Evolutionary conservation across 2,888 invertebrate genomes (phyloP).

Genomic region (Theretra japonica): DNA sequence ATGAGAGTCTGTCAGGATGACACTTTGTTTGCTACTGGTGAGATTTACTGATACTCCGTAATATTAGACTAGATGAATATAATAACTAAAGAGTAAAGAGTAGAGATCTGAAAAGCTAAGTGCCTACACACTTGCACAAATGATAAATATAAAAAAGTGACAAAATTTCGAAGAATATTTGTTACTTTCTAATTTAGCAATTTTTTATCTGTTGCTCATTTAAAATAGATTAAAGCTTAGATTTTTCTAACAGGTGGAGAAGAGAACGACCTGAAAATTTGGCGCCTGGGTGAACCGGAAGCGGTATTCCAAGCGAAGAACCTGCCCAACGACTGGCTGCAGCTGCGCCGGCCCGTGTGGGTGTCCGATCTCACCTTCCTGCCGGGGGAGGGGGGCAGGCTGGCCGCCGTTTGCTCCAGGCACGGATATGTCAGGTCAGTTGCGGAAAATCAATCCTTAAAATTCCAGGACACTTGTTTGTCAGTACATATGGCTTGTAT

Average conservation of each 20-base stretch:
- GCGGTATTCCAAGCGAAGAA: slow-evolving; percentile 87
- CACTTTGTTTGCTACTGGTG: slow-evolving; percentile 88
- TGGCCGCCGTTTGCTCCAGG: slow-evolving; percentile 90
- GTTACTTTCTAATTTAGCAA: no score
- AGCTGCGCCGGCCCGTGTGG: slow-evolving; percentile 93
- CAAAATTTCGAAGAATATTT: no score
- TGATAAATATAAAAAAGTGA: no score
- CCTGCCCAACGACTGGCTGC: slow-evolving; percentile 92
- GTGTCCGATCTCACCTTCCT: slow-evolving; percentile 93
- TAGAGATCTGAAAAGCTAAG: no score
- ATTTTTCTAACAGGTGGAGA: slow-evolving; percentile 89
- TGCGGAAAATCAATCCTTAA: neutral
- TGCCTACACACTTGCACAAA: no score
- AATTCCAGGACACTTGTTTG: no score
- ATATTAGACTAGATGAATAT: neutral
- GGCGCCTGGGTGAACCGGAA: slow-evolving; percentile 85
- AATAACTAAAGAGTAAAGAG: no score
- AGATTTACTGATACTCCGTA: slow-evolving; percentile 28
- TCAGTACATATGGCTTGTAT: no score
- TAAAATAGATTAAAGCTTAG: neutral
- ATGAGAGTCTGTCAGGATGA: slow-evolving; percentile 87
- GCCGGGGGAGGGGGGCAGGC: slow-evolving; percentile 81
- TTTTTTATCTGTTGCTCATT: no score
- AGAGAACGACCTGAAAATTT: slow-evolving; percentile 94
- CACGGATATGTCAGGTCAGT: slow-evolving; percentile 91